These are phyloP conservation scores for Heterotilapia buettikoferi DNA, from an alignment of 2,113 vertebrate species.

Conservation along the genomic window DNA sequence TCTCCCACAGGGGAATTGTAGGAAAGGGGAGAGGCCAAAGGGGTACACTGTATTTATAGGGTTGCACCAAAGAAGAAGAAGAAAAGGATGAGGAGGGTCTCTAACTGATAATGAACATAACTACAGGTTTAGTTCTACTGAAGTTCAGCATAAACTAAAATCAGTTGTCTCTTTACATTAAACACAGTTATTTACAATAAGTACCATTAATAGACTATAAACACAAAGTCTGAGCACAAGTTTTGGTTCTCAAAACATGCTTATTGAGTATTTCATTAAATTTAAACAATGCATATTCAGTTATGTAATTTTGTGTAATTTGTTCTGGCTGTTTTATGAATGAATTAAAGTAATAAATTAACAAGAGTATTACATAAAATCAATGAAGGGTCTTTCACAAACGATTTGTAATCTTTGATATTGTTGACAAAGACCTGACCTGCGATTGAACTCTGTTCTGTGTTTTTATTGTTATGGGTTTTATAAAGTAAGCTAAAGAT, in stretches of 20 bases:
- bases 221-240: not conserved
- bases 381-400: rapidly evolving
- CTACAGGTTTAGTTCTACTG: not conserved
- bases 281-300: rapidly evolving
- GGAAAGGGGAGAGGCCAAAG: rapidly evolving
- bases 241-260: rapidly evolving
- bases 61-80: not conserved
- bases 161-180: not conserved
- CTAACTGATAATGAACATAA: not conserved
- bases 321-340: not conserved
- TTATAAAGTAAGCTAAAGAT: not conserved
- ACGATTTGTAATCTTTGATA: not conserved
- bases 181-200: not conserved
- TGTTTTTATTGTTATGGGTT: not conserved
- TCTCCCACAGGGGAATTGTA: not conserved
- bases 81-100: rapidly evolving
- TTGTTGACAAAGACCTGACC: not conserved
- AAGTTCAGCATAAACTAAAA: not conserved
- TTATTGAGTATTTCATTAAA: not conserved
- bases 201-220: not conserved
- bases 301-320: not conserved
- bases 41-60: not conserved
- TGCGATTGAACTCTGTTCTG: not conserved
- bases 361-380: not conserved
- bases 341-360: not conserved